Base-by-base conservation (phyloP, 2,888 invertebrate species). In the Neocrepidodera transversa region DNA sequence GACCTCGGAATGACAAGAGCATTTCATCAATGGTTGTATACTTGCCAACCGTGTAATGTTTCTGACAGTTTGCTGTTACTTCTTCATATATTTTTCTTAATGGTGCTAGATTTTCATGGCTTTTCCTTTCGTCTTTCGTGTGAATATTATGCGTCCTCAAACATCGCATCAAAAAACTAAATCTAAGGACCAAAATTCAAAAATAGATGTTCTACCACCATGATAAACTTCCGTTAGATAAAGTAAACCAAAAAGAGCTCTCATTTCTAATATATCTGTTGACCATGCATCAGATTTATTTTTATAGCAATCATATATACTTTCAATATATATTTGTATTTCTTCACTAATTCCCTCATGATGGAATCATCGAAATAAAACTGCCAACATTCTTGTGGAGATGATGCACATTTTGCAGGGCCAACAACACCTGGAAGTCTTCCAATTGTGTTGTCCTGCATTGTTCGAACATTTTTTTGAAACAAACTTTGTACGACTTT, bases 211-310 rank as follows among this genome's bases (percentile, higher is more conserved):
- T 47, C 63, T 36, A 57, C 59, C 62, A 11, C 63, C 26, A 68
- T 63, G 60, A 16, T 65, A 64, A 8, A 63, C 60, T 38, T 67
- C 70, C 40, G 68, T 60, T 28, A 69, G 56, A 47, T 71, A 71
- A 17, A n/a, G n/a, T n/a, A n/a, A n/a, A n/a, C n/a, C n/a, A n/a
- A n/a, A n/a, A n/a, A n/a, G n/a, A n/a, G n/a, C 52, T 10, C 13
- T 35, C 14, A 52, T 23, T 52, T 52, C 38, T 26, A 38, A 26
- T 14, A 51, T 16, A 40, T 26, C 14, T 8, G 26, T 38, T 10
- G 38, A 40, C 40, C 52, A 26, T 52, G 36, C 17, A 52, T 52
- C 36, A n/a, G 52, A 42, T 18, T 52, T 40, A 26, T 52, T 14
- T 17, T 10, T 10, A 42, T 52, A 42, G 8, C 52, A 40, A 10